Conservation (phyloP, 2,888 invertebrate genomes). For the Serrognathus titanus region DNA sequence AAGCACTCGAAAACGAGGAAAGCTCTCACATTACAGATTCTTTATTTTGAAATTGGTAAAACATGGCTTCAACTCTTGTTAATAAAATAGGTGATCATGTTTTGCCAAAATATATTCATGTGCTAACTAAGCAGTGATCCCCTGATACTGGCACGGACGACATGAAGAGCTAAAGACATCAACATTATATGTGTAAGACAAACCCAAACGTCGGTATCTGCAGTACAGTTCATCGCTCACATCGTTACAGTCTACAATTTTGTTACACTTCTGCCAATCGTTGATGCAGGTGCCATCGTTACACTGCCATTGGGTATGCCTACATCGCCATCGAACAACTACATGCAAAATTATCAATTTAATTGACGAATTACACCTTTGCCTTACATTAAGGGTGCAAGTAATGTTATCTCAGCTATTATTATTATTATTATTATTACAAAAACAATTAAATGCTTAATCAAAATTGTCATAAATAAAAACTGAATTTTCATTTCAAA, state of each 20-base stretch:
- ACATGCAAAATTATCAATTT: slow-evolving; percentile 36
- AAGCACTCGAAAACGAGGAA: too few species aligned
- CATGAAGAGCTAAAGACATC: slow-evolving; percentile 42
- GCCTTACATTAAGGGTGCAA: too few species aligned
- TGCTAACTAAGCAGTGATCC: slow-evolving; percentile 46
- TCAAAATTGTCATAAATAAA: too few species aligned
- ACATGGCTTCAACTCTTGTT: too few species aligned
- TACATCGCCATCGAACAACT: slow-evolving; percentile 38
- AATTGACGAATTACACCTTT: too few species aligned
- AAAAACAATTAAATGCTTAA: too few species aligned
- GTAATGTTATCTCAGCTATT: too few species aligned
- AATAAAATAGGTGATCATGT: too few species aligned
- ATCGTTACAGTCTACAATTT: slow-evolving; percentile 59
- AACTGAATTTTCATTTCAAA: too few species aligned
- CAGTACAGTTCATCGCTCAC: slow-evolving; percentile 60
- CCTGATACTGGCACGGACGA: slow-evolving; percentile 47
- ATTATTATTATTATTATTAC: too few species aligned
- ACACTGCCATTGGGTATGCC: slow-evolving; percentile 53
- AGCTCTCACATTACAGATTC: too few species aligned
- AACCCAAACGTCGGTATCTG: slow-evolving; percentile 51
- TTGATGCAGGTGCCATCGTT: slow-evolving; percentile 61
- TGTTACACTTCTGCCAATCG: slow-evolving; percentile 57
- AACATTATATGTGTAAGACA: slow-evolving; percentile 28
- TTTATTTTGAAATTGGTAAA: too few species aligned
- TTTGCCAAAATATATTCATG: slow-evolving; percentile 23